Evolutionary conservation across 2,888 invertebrate species (phyloP).

Genomic region (Gymnoscelis rufifasciata): DNA sequence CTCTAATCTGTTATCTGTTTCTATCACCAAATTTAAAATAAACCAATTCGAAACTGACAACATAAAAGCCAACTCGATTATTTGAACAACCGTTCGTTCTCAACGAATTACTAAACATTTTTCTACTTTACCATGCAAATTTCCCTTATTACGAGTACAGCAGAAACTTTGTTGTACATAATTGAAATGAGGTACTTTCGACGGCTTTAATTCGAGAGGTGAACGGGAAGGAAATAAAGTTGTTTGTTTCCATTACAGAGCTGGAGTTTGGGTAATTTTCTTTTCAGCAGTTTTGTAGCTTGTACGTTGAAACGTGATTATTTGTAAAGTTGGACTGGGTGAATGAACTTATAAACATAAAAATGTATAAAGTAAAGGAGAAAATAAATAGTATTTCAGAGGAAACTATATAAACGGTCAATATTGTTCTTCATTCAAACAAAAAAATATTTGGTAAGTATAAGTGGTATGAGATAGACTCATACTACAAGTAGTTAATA

Average conservation of each 20-base stretch:
- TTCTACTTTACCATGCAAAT: constrained; percentile 13
- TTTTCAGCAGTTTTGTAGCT: not conserved
- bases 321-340: too few relatives aligned
- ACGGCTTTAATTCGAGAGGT: constrained; percentile 12
- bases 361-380: too few relatives aligned
- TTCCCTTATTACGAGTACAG: constrained; percentile 9
- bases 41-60: not conserved
- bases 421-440: too few relatives aligned
- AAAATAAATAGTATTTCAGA: too few relatives aligned
- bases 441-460: too few relatives aligned
- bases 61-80: not conserved
- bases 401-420: too few relatives aligned
- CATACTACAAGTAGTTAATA: too few relatives aligned
- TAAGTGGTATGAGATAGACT: too few relatives aligned
- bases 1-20: too few relatives aligned
- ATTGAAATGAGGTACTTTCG: constrained; percentile 16
- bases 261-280: not conserved
- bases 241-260: constrained; percentile 9
- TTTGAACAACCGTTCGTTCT: constrained; percentile 5
- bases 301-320: too few relatives aligned
- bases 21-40: too few relatives aligned
- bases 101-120: constrained; percentile 2
- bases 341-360: too few relatives aligned
- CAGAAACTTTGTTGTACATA: constrained; percentile 14
- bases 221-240: constrained; percentile 7